Base-by-base conservation (phyloP, 1,140 invertebrate genomes). In the Danaus plexippus region DNA sequence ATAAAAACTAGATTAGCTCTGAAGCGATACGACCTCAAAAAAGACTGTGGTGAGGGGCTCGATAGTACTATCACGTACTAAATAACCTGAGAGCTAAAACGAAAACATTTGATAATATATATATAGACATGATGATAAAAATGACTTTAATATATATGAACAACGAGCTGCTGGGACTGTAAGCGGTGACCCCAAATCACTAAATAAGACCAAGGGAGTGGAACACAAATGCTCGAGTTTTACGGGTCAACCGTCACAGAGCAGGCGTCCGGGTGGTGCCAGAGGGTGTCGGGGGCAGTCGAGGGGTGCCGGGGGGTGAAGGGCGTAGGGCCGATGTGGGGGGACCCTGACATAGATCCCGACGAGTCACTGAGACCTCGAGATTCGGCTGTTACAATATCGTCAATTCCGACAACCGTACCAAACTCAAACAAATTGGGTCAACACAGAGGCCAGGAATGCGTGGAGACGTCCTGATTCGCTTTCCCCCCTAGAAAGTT, bases 311-410 rank as follows among this genome's bases (percentile, higher is more conserved):
- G 61, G 43, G 52, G 58, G 63, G 72, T 62, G 67, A 65, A 75
- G 79, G 75, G 78, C 67, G 77, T 64, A 80, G 72, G 75, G 74
- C 69, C 67, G 63, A 69, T 64, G 72, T 72, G 72, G 77, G 79
- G 73, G 75, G 75, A 81, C 81, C 81, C 80, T 87, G 84, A 87
- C 84, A 87, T 76, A 82, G 80, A 85, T 87, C 77, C 73, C 63
- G 65, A 74, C 69, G 73, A 77, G 80, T 84, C 76, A 77, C 74
- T 72, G 71, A 76, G 75, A 69, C 80, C 80, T 80, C 80, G 73
- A 77, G 71, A 77, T 81, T 84, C 74, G 77, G 73, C 63, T 77
- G 73, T 68, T 77, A 77, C 72, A 74, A 71, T 69, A 72, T 75
- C 79, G 84, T 81, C 73, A 77, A 85, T 83, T 82, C 76, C 15